These are phyloP conservation scores for Sebastes trivittatus DNA, from an alignment of 2,797 vertebrate species.

Conservation along the genomic window DNA sequence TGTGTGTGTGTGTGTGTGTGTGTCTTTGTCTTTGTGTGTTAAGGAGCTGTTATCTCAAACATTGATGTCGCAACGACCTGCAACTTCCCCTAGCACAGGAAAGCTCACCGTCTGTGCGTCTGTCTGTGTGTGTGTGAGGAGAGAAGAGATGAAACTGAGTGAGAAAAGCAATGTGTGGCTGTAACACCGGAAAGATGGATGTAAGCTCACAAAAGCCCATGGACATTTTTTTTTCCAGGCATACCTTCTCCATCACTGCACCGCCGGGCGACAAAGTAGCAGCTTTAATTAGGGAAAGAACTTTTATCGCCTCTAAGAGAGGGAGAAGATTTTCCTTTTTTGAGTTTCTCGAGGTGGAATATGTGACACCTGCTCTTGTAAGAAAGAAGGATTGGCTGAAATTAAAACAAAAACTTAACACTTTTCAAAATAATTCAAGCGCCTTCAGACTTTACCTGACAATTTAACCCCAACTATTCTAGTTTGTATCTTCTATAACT, in stretches of 20 bases:
- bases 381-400: conserved; percentile 6
- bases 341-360: conserved; percentile 7
- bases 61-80: conserved; percentile 66
- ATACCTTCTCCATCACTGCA: conserved; percentile 1
- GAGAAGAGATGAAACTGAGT: neutral
- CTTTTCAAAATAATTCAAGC: neutral
- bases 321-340: neutral
- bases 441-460: conserved; percentile 1
- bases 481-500: neutral
- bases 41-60: conserved; percentile 56
- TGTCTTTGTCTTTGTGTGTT: neutral
- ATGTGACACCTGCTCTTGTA: conserved; percentile 19
- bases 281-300: conserved; percentile 37
- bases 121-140: neutral
- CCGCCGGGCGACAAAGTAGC: neutral
- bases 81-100: conserved; percentile 64
- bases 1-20: conserved; percentile 2
- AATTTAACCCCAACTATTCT: neutral
- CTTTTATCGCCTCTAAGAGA: neutral
- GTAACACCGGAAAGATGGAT: conserved; percentile 20
- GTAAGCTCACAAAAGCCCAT: conserved; percentile 6
- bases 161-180: conserved; percentile 23
- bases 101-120: conserved; percentile 23
- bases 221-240: neutral
- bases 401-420: conserved; percentile 20